Evolutionary conservation across 2,888 invertebrate genomes (phyloP), one percentile per base, ranked within the genome.

Genomic region (Epinotia bilunana): DNA sequence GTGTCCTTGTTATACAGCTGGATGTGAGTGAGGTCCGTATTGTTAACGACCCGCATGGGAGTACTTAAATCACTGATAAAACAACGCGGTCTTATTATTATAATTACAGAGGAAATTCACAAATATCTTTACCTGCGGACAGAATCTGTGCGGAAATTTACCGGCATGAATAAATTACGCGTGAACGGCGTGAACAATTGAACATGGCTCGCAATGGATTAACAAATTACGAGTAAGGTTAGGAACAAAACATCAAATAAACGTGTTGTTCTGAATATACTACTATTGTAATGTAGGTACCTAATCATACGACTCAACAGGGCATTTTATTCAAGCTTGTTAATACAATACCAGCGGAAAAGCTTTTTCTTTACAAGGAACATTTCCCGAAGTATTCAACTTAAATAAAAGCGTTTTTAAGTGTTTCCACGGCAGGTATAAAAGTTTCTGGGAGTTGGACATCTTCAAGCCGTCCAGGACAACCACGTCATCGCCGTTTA

Each of bases 41-140:
- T 78, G 76, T 77, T 74, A 73, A 61, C 73, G 71, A 70, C 80
- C 80, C 79, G 80, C 77, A 80, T 80, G 76, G 28, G 39, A 67
- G 69, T 67, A 77, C 78, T 82, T 81, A 80, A 80, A 79, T 78
- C 72, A 77, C 81, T 80, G 85, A 86, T 85, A 86, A 82, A 81
- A 79, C 73, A 80, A 79, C 82, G 82, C 80, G 80, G 80, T 79
- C 80, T 80, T 49, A 65, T 73, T 62, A 49, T 72, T 61, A 71
- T 73, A 72, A 69, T 76, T 71, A 61, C 55, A 64, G 60, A 53
- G 49, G 63, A 23, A 49, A 57, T 63, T 74, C 69, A 33, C 58
- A 64, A 68, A 57, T 63, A 57, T 20, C 33, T 63, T 70, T 58
- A 74, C 73, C 73, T 74, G 62, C 57, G 33, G 46, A 69, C 57